Evolutionary conservation across 2,888 invertebrate genomes (phyloP).

Genomic region (Lithosia quadra): DNA sequence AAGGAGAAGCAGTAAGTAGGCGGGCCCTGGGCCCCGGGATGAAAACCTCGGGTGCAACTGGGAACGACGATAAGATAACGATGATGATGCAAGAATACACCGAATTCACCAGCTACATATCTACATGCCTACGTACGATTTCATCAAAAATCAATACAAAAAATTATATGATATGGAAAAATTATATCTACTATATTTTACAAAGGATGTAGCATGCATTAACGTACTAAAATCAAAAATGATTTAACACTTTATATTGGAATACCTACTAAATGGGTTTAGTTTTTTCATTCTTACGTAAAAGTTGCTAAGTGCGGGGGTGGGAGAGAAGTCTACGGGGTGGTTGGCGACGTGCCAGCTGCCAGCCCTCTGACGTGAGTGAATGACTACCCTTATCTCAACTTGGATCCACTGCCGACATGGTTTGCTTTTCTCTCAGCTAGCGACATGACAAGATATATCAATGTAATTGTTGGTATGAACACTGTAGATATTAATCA

Average conservation of each 20-base stretch:
- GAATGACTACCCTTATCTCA: constrained; percentile 68
- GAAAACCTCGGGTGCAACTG: too few species aligned
- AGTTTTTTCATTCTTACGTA: constrained; percentile 60
- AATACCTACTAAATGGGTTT: constrained; percentile 29
- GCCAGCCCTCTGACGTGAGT: constrained; percentile 69
- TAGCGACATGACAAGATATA: constrained; percentile 35
- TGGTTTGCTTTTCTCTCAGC: constrained; percentile 60
- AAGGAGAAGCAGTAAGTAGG: too few species aligned
- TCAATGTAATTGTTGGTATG: constrained; percentile 30
- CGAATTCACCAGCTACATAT: neutral
- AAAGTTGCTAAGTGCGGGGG: constrained; percentile 58
- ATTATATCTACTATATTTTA: too few species aligned
- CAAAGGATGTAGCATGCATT: neutral
- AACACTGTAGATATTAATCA: constrained; percentile 34
- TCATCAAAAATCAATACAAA: too few species aligned
- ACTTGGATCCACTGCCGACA: constrained; percentile 62
- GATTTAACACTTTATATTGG: constrained; percentile 9
- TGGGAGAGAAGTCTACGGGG: constrained; percentile 51
- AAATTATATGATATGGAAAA: too few species aligned
- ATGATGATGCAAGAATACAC: neutral
- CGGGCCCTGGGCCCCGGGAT: neutral
- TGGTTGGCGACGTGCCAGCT: constrained; percentile 58
- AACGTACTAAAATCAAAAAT: neutral
- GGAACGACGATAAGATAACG: neutral
- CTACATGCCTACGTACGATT: neutral